Base-by-base conservation (phyloP, 2,797 vertebrate species). In the Fringilla coelebs region DNA sequence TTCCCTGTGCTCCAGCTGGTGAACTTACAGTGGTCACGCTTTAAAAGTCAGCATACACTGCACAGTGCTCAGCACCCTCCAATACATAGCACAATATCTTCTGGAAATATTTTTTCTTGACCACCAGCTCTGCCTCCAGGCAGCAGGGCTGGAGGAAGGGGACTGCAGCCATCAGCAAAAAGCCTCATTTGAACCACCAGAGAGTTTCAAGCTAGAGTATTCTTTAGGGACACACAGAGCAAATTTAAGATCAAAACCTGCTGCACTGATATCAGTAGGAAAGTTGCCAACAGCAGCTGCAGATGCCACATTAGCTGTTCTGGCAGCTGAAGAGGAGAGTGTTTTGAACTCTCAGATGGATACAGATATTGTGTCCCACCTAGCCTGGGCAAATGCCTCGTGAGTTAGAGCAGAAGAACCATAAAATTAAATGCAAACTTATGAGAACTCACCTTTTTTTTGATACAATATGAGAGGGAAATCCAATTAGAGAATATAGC, bases 211-310 rank as follows among this genome's bases (percentile, higher is more conserved):
- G 55, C 28, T 49, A 45, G 24, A 46, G 21, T 81, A 45, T 28
- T 89, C 63, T 76, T 80, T 52, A 78, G 41, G 55, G 67, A 63
- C 45, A 73, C 1, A 2, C n/a, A 21, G 22, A 57, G 26, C 70
- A 92, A 92, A 86, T 60, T 79, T 81, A 89, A 89, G 89, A 94
- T 81, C 66, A 84, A 93, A 94, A 90, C 48, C 70, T 79, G 45
- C 16, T 86, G 55, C 57, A 16, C 41, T 73, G 61, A 32, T 51
- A 86, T 46, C 70, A 86, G 57, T 32, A 67, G 85, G 51, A 91
- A 92, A 67, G 55, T 46, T 0, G 2, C 89, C 85, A 94, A 17
- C 32, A 91, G 83, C 82, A 91, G 79, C 70, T 89, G 74, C 60
- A 88, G 38, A 52, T 29, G 74, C 52, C 51, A 57, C 83, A 34